Evolutionary conservation across 2,797 vertebrate genomes (phyloP).

Genomic region (Pipistrellus pygmaeus): DNA sequence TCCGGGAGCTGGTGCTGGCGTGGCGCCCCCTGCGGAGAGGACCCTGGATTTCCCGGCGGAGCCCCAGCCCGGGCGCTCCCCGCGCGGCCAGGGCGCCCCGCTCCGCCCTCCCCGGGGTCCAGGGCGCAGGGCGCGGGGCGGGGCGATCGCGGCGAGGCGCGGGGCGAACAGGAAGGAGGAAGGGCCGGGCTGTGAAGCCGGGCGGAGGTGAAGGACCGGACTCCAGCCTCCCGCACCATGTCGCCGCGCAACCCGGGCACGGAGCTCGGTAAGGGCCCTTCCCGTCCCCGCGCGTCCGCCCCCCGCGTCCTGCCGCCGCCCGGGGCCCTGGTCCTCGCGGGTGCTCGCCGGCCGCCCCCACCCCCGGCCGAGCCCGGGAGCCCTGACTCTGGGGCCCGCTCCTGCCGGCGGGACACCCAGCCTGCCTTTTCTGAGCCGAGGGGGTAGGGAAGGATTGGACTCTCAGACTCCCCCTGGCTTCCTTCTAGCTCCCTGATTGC

Average conservation of each 20-base stretch:
- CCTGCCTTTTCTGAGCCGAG: background rate
- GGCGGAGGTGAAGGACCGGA: fast-evolving
- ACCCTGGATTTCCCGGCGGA: fast-evolving
- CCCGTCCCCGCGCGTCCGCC: too few relatives aligned
- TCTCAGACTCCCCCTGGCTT: background rate
- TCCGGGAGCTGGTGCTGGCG: background rate
- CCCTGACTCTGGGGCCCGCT: background rate
- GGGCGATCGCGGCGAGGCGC: background rate
- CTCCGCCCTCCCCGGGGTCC: background rate
- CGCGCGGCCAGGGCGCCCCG: too few relatives aligned
- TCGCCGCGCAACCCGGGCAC: conserved; percentile 74
- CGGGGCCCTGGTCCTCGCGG: fast-evolving
- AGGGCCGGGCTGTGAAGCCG: fast-evolving
- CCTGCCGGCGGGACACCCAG: background rate
- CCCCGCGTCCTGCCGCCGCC: background rate
- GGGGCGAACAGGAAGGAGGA: background rate
- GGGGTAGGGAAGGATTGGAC: background rate
- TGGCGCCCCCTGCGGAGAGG: fast-evolving
- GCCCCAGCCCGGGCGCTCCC: fast-evolving
- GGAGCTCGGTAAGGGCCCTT: conserved; percentile 83
- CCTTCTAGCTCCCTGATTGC: background rate
- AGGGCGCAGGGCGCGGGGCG: background rate
- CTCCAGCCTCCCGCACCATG: conserved; percentile 51
- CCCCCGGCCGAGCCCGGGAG: background rate
- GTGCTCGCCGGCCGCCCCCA: background rate